These are phyloP conservation scores for Diorhabda carinulata DNA, from an alignment of 1,140 invertebrate genomes.

Conservation along the genomic window DNA sequence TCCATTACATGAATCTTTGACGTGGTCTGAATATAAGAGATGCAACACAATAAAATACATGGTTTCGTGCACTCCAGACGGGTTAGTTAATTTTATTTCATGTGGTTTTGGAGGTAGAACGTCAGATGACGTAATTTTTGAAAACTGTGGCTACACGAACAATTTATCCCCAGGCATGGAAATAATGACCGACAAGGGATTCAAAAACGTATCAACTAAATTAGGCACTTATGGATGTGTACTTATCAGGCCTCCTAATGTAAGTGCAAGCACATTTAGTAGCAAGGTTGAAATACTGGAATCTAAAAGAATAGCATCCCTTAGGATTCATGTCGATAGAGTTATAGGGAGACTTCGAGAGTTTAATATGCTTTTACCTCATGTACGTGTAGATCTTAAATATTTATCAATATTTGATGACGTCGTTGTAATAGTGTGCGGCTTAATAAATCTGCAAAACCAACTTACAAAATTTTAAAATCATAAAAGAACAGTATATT, in stretches of 20 bases:
- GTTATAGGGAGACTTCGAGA: constrained; percentile 42
- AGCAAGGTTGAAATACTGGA: constrained; percentile 32
- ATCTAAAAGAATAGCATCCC: constrained; percentile 42
- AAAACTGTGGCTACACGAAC: background rate
- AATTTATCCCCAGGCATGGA: background rate
- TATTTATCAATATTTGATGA: constrained; percentile 1
- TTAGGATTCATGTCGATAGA: constrained; percentile 45
- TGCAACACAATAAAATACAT: constrained; percentile 18
- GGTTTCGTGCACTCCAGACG: constrained; percentile 1
- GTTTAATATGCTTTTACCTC: constrained; percentile 27
- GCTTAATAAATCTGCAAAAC: constrained; percentile 15
- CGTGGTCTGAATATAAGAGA: constrained; percentile 16
- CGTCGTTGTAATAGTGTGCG: constrained; percentile 13
- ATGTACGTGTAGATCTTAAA: constrained; percentile 11
- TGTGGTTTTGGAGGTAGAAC: constrained; percentile 10
- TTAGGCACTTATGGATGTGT: background rate
- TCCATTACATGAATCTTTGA: constrained; percentile 4
- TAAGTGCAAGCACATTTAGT: background rate
- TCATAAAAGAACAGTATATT: no score
- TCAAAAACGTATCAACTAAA: background rate
- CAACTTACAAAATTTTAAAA: background rate
- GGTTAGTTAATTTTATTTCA: constrained; percentile 10
- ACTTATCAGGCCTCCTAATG: background rate
- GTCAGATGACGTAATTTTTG: background rate
- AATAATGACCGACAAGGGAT: constrained; percentile 9